Percentiles rank a stretch among this genome's conserved stretches.
Conservation (phyloP, 53 echinoderm and acorn worm genomes). For the Temnopleurus reevesii region DNA sequence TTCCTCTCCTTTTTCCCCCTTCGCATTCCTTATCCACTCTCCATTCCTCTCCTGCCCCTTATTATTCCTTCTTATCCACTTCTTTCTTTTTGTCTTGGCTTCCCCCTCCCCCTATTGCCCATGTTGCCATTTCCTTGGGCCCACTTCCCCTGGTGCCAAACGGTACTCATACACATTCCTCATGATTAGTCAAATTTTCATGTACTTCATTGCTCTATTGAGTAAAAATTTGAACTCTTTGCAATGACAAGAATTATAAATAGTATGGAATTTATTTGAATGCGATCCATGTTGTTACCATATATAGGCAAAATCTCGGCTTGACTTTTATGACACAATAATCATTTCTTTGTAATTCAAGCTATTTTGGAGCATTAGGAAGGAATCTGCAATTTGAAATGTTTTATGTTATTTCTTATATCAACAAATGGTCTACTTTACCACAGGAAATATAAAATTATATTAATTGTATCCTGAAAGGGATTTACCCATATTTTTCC, state of each 20-base stretch:
- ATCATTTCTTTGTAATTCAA: background rate
- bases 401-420: background rate
- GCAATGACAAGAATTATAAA: too few relatives aligned
- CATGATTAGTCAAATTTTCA: too few relatives aligned
- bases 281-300: background rate
- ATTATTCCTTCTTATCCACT: too few relatives aligned
- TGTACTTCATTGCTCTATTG: too few relatives aligned
- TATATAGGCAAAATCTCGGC: background rate
- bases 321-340: background rate
- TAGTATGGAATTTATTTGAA: background rate
- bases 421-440: background rate
- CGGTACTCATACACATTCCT: too few relatives aligned
- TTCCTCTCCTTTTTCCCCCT: background rate
- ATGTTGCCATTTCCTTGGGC: too few relatives aligned
- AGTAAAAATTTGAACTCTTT: too few relatives aligned
- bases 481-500: conserved; percentile 1
- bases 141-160: too few relatives aligned
- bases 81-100: too few relatives aligned
- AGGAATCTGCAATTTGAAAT: conserved; percentile 13
- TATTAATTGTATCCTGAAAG: background rate
- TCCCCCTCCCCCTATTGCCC: too few relatives aligned
- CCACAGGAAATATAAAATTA: background rate
- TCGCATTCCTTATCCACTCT: too few relatives aligned
- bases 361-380: background rate
- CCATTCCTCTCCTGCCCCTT: too few relatives aligned